Evolutionary conservation across 2,113 vertebrate genomes (phyloP), one percentile per base, ranked within the genome.

Genomic region (Dipodomys ordii): DNA sequence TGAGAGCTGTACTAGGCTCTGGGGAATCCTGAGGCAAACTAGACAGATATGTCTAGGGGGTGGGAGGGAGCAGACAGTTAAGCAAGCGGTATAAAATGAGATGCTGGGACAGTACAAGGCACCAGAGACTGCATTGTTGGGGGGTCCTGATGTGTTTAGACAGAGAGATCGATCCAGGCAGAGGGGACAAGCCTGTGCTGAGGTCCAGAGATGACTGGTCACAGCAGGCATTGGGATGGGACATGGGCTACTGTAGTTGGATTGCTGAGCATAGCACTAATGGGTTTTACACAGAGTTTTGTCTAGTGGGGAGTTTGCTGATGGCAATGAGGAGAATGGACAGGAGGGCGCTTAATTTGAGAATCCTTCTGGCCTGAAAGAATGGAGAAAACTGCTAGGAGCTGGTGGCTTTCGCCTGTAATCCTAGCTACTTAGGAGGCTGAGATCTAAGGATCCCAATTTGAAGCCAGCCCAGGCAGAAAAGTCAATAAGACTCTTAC

Each of bases 1-100:
- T 62, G 49, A 82, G 65, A 91, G 22, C 67, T 76, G 35, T 83
- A 83, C 64, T 64, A 73, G 94, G 89, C 93, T 95, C 49, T 90
- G 87, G 84, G 62, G 92, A 92, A 9, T 53, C 88, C 84, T 27
- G 62, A 84, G 78, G 69, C 84, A 76, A 86, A 88, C 83, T 53
- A 78, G 72, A 65, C 32, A 57, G 69, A 87, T 57, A n/a, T 16
- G 81, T 82, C 83, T 46, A 2, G 4, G 25, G 64, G 39, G 62
- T 25, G 62, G 62, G 16, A 53, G 25, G 94, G 18, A 90, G 68
- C 39, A 84, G 73, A 60, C 39, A 62, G 84, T 92, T 86, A 88
- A 91, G 88, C 16, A 87, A 68, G 73, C 78, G 83, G 64, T 69
- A 27, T 35, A 49, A 84, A 88, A 68, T 30, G 28, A 71, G 78